These are phyloP conservation scores for Sphinx pinastri DNA, from an alignment of 2,888 invertebrate species.

Conservation along the genomic window DNA sequence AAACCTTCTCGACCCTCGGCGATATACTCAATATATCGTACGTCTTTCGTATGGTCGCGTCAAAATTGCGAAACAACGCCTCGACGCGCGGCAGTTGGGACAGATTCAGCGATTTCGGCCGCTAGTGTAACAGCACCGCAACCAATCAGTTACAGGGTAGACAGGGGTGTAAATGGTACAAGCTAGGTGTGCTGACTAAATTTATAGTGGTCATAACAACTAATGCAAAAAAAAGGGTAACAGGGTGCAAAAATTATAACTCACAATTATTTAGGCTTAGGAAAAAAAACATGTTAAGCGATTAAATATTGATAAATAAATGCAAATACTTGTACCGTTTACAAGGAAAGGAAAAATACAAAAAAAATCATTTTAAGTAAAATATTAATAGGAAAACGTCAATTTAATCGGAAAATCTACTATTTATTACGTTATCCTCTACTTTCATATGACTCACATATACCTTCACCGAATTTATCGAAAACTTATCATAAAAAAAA, in stretches of 20 bases:
- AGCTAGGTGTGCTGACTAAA: not conserved
- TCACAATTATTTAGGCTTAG: not conserved
- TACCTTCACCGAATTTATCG: no score
- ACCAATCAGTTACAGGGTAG: slow-evolving; percentile 40
- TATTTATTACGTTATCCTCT: not conserved
- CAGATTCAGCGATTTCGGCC: slow-evolving; percentile 81
- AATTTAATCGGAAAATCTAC: slow-evolving; percentile 2
- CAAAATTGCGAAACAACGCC: slow-evolving; percentile 74
- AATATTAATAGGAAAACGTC: not conserved
- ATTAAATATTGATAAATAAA: not conserved
- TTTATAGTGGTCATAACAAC: not conserved
- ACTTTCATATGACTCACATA: no score
- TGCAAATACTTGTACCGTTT: slow-evolving; percentile 1
- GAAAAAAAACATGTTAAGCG: not conserved
- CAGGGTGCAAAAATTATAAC: not conserved
- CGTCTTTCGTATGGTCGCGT: slow-evolving; percentile 69
- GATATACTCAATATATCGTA: slow-evolving; percentile 75
- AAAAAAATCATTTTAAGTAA: slow-evolving; percentile 3
- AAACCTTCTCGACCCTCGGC: slow-evolving; percentile 75
- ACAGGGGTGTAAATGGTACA: slow-evolving; percentile 7
- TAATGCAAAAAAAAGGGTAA: not conserved
- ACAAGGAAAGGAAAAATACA: slow-evolving; percentile 8
- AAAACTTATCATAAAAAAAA: not conserved
- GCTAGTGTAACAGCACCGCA: slow-evolving; percentile 63
- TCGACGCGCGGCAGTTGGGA: slow-evolving; percentile 77